Evolutionary conservation across 2,113 vertebrate species (phyloP).

Genomic region (Todiramphus saurophagus): DNA sequence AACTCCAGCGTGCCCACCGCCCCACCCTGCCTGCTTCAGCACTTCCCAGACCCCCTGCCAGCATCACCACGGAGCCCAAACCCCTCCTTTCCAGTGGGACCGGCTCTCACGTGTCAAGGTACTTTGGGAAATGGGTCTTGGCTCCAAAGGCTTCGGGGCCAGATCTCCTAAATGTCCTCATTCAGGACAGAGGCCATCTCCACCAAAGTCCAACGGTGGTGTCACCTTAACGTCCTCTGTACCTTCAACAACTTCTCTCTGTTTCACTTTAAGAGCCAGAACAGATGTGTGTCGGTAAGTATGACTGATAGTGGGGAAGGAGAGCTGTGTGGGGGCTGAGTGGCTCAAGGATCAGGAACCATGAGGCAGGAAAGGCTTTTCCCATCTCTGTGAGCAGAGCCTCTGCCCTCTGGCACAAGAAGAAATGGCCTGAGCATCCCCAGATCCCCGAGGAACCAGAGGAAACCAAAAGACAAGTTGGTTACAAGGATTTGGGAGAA

Average conservation of each 20-base stretch:
- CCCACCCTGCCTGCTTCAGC: rapidly evolving
- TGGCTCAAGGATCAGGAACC: background rate
- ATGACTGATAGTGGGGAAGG: background rate
- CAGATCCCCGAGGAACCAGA: background rate
- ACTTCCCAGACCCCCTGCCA: background rate
- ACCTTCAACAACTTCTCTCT: background rate
- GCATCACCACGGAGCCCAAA: background rate
- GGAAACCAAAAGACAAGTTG: background rate
- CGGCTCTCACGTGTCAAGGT: rapidly evolving
- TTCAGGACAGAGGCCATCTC: background rate
- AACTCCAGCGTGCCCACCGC: rapidly evolving
- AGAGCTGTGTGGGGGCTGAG: background rate
- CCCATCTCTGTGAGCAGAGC: background rate
- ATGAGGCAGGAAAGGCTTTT: background rate
- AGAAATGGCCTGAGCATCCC: background rate
- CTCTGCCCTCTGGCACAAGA: background rate
- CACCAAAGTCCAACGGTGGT: rapidly evolving
- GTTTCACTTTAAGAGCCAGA: background rate
- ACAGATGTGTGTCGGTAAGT: background rate
- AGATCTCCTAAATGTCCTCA: background rate
- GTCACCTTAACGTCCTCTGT: rapidly evolving
- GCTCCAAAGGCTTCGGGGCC: background rate
- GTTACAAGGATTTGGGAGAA: background rate
- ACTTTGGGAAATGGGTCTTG: background rate
- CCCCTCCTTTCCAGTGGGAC: background rate